A percentile compares a stretch with the other conserved stretches of the same genome.
Evolutionary conservation across 2,888 invertebrate species (phyloP).

Genomic region (Trissolcus japonicus): DNA sequence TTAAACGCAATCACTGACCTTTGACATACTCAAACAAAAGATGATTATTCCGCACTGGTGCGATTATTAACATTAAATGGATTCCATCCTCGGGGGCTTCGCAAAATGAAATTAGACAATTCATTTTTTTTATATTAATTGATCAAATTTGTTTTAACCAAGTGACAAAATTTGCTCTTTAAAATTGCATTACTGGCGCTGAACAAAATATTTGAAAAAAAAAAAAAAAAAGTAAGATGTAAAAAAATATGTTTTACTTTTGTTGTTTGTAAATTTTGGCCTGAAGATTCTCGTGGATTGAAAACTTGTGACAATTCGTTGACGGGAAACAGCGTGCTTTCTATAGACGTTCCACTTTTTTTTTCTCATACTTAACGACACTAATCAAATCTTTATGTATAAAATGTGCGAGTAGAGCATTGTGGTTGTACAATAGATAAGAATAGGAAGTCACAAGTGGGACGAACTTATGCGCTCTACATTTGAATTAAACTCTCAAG

Average conservation of each 20-base stretch:
- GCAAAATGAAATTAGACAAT: slow-evolving; percentile 24
- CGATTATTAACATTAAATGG: slow-evolving; percentile 43
- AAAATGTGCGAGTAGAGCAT: neutral
- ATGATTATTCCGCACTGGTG: slow-evolving; percentile 31
- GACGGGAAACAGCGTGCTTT: slow-evolving; percentile 10
- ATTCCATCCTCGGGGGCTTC: slow-evolving; percentile 35
- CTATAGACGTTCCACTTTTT: slow-evolving; percentile 14
- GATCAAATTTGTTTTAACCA: too few species aligned
- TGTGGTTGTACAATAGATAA: slow-evolving; percentile 5
- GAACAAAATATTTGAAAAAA: too few species aligned
- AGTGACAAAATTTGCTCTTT: too few species aligned
- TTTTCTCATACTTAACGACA: slow-evolving; percentile 7
- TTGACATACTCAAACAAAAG: slow-evolving; percentile 38
- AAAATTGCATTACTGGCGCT: too few species aligned
- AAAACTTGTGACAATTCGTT: neutral
- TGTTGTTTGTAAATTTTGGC: neutral
- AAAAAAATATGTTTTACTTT: too few species aligned
- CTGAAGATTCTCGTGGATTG: too few species aligned
- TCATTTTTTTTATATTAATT: too few species aligned
- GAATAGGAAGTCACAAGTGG: slow-evolving; percentile 9
- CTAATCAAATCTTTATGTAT: slow-evolving; percentile 16
- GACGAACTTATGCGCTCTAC: slow-evolving; percentile 1
- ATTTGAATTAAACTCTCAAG: too few species aligned
- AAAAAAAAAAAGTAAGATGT: too few species aligned
- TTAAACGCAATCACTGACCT: slow-evolving; percentile 25